Base-by-base conservation (phyloP, 2,113 vertebrate genomes). In the Nycticebus coucang region DNA sequence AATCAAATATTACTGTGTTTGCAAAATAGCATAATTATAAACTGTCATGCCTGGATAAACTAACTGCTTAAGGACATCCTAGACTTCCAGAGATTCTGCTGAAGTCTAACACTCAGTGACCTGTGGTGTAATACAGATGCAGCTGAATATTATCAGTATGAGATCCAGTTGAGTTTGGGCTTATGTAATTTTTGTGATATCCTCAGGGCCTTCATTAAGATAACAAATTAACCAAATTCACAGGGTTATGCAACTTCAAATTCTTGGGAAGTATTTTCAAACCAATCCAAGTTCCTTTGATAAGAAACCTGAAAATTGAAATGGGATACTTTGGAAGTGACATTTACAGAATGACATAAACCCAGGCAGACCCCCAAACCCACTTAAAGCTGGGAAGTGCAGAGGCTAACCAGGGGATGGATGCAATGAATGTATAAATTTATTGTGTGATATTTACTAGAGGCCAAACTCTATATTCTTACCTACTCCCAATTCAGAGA, bases 261-360 rank as follows among this genome's bases (percentile, higher is more conserved):
- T 94, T 85, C 35, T 75, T 88, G 50, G 77, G 55, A 77, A 87
- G 87, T 82, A 84, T 17, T 68, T 90, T 84, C 53, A 92, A 93
- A 62, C 14, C 35, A 45, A 81, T 68, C 21, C 18, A 93, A 78
- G 4, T 64, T 83, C 24, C 26, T 87, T 75, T 66, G 24, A 37
- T 69, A 81, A 93, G 64, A 95, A 84, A 87, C 3, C 1, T 92
- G 28, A 80, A 82, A 74, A 57, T 14, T 60, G 26, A 97, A 80
- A 69, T 18, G 37, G 53, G 62, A 69, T 4, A 4, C n/a, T 77
- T 83, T 75, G 37, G 21, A 94, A 91, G 57, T 91, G 50, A 79
- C 30, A 53, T 82, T 94, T 95, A n/a, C 13, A 35, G 85, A 87
- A 57, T 30, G n/a, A 11, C 14, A 26, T 45, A 18, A 50, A 75